Percentiles rank a stretch among this genome's conserved stretches.
Evolutionary conservation across 2,797 vertebrate species (phyloP).

Genomic region (Anomalospiza imberbis): DNA sequence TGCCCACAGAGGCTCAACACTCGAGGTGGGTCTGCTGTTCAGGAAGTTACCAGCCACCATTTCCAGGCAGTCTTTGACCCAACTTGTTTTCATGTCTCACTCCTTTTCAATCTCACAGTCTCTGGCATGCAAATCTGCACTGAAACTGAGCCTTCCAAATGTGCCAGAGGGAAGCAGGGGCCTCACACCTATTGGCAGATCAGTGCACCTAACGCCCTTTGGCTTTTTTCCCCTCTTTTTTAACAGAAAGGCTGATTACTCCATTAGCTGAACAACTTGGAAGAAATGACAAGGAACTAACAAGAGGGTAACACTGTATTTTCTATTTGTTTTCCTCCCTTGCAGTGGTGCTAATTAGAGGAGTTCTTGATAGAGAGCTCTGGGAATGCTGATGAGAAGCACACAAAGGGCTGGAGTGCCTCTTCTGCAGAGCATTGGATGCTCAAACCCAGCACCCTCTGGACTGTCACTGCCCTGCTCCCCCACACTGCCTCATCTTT

Average conservation of each 20-base stretch:
- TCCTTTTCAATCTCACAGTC: slow-evolving; percentile 25
- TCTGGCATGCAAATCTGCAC: slow-evolving; percentile 8
- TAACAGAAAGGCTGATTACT: slow-evolving; percentile 13
- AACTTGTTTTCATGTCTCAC: slow-evolving; percentile 16
- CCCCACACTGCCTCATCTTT: neutral
- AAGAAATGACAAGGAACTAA: slow-evolving; percentile 54
- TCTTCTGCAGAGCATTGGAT: neutral
- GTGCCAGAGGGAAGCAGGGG: neutral
- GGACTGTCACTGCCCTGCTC: neutral
- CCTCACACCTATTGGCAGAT: slow-evolving; percentile 29
- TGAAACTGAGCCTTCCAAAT: neutral
- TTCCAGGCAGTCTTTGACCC: slow-evolving; percentile 22
- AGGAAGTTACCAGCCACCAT: neutral
- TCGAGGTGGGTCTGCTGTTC: neutral
- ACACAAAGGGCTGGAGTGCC: slow-evolving; percentile 46
- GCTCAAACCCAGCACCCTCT: neutral
- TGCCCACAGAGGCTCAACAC: neutral
- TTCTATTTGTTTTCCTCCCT: slow-evolving; percentile 48
- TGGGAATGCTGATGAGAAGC: slow-evolving; percentile 53
- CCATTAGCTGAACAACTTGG: slow-evolving; percentile 44
- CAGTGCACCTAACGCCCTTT: neutral
- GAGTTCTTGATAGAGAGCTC: slow-evolving; percentile 31
- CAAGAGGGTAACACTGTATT: slow-evolving; percentile 55
- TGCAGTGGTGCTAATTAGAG: slow-evolving; percentile 52
- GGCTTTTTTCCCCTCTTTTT: neutral